A percentile compares a stretch with the other conserved stretches of the same genome.
phyloP scores from a whole-genome alignment of 2,113 vertebrate genomes.

The Neodontobutis hainanensis region DNA sequence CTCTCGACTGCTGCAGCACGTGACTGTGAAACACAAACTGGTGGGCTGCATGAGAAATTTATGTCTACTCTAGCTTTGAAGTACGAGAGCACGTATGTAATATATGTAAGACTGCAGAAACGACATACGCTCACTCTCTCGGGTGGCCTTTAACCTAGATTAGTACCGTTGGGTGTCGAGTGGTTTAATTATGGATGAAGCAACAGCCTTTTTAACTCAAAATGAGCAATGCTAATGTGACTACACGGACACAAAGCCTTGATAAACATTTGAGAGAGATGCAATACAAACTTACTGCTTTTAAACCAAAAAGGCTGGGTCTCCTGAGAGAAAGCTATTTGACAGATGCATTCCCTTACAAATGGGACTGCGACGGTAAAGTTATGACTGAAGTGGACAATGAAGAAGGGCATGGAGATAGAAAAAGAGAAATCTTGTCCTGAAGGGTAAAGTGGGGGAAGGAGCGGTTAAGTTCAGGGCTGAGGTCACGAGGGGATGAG shows the following conservation, averaged over 20 bases:
- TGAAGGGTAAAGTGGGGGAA: slow-evolving; percentile 8
- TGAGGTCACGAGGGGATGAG: slow-evolving; percentile 26
- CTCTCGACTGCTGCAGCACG: slow-evolving; percentile 38
- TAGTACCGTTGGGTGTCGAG: slow-evolving; percentile 60
- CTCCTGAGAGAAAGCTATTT: slow-evolving; percentile 23
- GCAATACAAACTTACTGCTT: not conserved
- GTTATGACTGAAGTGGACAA: slow-evolving; percentile 49
- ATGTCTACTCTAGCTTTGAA: slow-evolving; percentile 54
- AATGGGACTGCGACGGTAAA: slow-evolving; percentile 50
- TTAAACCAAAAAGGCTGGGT: slow-evolving; percentile 5
- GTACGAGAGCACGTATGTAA: slow-evolving; percentile 40
- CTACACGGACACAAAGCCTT: slow-evolving; percentile 20
- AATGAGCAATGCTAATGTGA: slow-evolving; percentile 36
- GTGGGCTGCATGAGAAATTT: slow-evolving; percentile 65
- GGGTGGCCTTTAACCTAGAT: slow-evolving; percentile 72
- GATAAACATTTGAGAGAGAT: slow-evolving; percentile 22
- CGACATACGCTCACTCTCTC: slow-evolving; percentile 19
- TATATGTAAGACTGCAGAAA: slow-evolving; percentile 45
- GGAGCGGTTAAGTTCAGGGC: slow-evolving; percentile 28
- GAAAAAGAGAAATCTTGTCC: slow-evolving; percentile 19
- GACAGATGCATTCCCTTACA: slow-evolving; percentile 33
- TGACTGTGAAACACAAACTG: slow-evolving; percentile 58
- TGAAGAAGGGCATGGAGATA: slow-evolving; percentile 15
- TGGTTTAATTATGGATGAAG: slow-evolving; percentile 71
- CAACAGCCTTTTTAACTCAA: slow-evolving; percentile 40